Evolutionary conservation across 2,113 vertebrate genomes (phyloP).

Genomic region (Sinocyclocheilus grahami): DNA sequence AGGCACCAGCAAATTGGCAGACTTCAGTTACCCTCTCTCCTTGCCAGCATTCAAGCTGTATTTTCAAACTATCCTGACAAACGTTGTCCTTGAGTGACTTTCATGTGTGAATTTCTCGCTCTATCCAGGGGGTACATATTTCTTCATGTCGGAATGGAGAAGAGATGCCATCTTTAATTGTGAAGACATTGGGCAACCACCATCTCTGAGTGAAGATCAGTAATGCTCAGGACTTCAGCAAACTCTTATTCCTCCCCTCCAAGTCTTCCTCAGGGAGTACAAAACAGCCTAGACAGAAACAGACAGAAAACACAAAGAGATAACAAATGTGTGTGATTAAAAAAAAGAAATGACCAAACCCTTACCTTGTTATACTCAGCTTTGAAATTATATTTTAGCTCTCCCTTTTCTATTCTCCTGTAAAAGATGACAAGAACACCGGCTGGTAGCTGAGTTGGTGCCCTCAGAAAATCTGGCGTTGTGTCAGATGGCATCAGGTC

Average conservation of each 20-base stretch:
- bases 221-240: constrained; percentile 40
- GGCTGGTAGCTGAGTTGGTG: background rate
- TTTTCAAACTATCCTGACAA: constrained; percentile 41
- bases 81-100: constrained; percentile 37
- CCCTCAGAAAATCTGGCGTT: constrained; percentile 8
- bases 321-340: background rate
- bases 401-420: background rate
- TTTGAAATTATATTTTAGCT: background rate
- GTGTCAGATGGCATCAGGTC: constrained; percentile 36
- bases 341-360: background rate
- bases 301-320: constrained; percentile 11
- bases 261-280: constrained; percentile 48
- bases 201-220: constrained; percentile 40
- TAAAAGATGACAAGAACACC: background rate
- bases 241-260: constrained; percentile 55
- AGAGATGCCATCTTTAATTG: background rate
- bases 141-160: background rate
- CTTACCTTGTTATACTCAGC: background rate
- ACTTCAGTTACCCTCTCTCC: background rate
- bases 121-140: background rate
- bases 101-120: constrained; percentile 12
- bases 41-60: constrained; percentile 38
- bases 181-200: constrained; percentile 60
- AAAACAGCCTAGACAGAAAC: constrained; percentile 37
- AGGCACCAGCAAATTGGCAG: constrained; percentile 34